Evolutionary conservation across 2,113 vertebrate species (phyloP).

Genomic region (Chloroceryle aenea): DNA sequence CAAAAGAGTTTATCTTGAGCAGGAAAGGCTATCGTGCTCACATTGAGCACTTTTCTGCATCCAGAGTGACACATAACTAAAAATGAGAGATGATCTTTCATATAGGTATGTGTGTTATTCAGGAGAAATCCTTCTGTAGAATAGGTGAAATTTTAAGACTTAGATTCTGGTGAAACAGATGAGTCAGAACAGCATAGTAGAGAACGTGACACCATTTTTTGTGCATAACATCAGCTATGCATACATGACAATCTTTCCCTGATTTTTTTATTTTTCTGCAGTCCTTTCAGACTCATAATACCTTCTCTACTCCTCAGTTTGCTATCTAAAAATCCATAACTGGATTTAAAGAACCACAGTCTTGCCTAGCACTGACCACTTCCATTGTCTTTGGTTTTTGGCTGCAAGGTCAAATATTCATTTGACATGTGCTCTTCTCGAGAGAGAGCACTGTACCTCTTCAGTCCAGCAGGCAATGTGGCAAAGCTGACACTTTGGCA

Average conservation of each 20-base stretch:
- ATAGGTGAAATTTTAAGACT: background rate
- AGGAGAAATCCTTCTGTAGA: background rate
- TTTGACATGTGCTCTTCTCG: background rate
- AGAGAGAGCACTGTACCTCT: background rate
- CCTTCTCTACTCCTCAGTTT: background rate
- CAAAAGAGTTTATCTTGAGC: background rate
- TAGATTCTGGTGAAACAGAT: background rate
- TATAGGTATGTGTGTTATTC: background rate
- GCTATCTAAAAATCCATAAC: background rate
- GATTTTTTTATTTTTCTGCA: background rate
- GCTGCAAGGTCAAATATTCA: background rate
- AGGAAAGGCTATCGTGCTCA: background rate
- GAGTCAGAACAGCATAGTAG: background rate
- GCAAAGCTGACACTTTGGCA: background rate
- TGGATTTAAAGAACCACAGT: background rate
- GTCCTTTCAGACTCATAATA: background rate
- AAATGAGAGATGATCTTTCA: background rate
- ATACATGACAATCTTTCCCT: background rate
- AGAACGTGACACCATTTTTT: background rate
- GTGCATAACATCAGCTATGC: background rate
- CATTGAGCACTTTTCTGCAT: background rate
- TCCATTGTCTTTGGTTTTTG: background rate
- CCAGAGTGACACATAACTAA: background rate
- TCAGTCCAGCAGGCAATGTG: background rate
- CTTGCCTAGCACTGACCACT: background rate